Evolutionary conservation across 2,888 invertebrate genomes (phyloP), one percentile per base, ranked within the genome.

Genomic region (Drosophila siamana): DNA sequence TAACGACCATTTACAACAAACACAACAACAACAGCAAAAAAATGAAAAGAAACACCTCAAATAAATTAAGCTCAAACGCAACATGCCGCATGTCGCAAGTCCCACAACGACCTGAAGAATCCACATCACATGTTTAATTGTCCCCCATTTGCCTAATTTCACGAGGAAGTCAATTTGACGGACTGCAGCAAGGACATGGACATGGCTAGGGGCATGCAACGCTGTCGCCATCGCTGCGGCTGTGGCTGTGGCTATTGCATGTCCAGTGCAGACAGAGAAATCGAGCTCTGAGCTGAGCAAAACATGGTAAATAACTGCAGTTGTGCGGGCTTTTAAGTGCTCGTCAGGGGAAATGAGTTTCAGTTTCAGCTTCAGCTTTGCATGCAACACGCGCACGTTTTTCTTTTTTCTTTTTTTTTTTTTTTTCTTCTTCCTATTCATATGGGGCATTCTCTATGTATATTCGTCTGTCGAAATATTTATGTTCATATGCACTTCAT

Each of bases 221-320:
- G 40, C 22, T 22, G 4, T n/a, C 30, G 51, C n/a, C n/a, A n/a
- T n/a, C n/a, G n/a, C n/a, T n/a, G n/a, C n/a, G n/a, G n/a, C n/a
- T n/a, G n/a, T n/a, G n/a, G n/a, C n/a, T n/a, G n/a, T n/a, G n/a
- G n/a, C n/a, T n/a, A n/a, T 76, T 76, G 74, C 77, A 74, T 76
- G 74, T 67, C 74, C 61, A 47, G 36, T 55, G 33, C 36, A 38
- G 8, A 30, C 54, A 36, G 28, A 38, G 19, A 36, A 19, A 26
- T 6, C 8, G 11, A 47, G 36, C 55, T 9, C 65, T 55, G 19
- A 38, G 46, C 41, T 46, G 64, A 56, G 60, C 63, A 67, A 77
- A 82, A 78, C 83, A 86, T 68, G 84, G 72, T 44, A 78, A 83
- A 88, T 88, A 86, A 86, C 83, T 83, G 83, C 83, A 88, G 74